Base-by-base conservation (phyloP, 2,797 vertebrate genomes). In the Pagetopsis macropterus region DNA sequence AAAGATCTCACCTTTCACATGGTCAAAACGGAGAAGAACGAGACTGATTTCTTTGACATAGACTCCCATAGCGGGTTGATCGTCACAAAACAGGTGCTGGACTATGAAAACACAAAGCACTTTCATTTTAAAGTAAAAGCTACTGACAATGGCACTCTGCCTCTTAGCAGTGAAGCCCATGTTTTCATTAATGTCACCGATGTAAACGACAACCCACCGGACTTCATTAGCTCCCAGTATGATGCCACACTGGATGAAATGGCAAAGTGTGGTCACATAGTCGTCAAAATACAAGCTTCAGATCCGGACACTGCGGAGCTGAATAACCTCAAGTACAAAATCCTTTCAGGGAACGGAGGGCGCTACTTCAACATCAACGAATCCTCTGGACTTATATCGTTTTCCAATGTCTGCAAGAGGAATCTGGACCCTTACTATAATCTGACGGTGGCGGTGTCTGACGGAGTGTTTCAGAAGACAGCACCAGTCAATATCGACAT, bases 401-500 rank as follows among this genome's bases (percentile, higher is more conserved):
- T 97, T 85, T 95, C 96, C 1, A 99, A 97, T 43, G 95, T 96
- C 46, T 99, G 98, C 86, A 96, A 95, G 88, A 97, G 94, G 87
- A 96, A 96, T 61, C 80, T 97, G 79, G 94, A 97, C 23, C 91
- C 96, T 2, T 96, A 93, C 87, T 99, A 98, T 64, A 96, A 87
- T 73, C 93, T 99, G 76, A 96, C 95, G 0, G 95, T 99, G 64
- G 96, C 97, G 1, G 98, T 98, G 79, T 98, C 98, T 0, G 98
- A 99, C 21, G 97, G 98, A 0, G 96, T 99, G 41, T 99, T 98
- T 87, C 96, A 95, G 88, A 96, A 95, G 65, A 96, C 95, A 0
- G 97, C 97, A n/a, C 97, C 97, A 0, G 97, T 99, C 15, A 97
- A 96, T 54, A 98, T 99, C 19, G 97, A 97, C 64, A 97, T 98